These are phyloP conservation scores for Urosaurus nigricauda DNA, from an alignment of 2,797 vertebrate genomes.

Conservation along the genomic window DNA sequence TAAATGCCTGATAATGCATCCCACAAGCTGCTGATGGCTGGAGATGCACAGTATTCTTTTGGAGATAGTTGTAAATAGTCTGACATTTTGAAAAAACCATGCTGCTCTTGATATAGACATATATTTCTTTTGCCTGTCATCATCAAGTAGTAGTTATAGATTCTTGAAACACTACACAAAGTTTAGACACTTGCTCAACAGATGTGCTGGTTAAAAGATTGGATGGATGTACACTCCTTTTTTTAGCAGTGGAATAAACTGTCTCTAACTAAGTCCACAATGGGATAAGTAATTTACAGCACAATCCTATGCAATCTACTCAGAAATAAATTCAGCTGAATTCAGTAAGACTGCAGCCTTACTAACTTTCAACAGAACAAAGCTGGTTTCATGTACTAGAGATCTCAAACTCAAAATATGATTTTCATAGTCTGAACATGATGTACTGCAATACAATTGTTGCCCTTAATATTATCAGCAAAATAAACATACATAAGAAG, in stretches of 20 bases:
- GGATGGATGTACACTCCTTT: too few relatives aligned
- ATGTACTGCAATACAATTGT: too few relatives aligned
- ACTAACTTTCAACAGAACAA: neutral
- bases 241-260: neutral
- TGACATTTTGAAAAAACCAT: neutral
- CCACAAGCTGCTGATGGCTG: neutral
- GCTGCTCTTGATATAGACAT: neutral
- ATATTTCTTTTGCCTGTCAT: neutral
- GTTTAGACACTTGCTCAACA: neutral
- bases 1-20: neutral
- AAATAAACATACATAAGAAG: neutral
- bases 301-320: neutral
- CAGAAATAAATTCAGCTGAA: too few relatives aligned
- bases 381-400: neutral
- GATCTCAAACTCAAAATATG: neutral
- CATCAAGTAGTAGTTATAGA: neutral
- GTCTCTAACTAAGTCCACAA: neutral
- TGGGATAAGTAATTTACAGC: neutral
- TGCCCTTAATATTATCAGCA: neutral
- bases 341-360: neutral
- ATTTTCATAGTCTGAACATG: neutral
- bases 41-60: too few relatives aligned
- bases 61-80: too few relatives aligned
- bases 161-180: neutral
- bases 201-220: neutral